These are phyloP conservation scores for Antennarius maculatus DNA, from an alignment of 2,797 vertebrate species.

Conservation along the genomic window DNA sequence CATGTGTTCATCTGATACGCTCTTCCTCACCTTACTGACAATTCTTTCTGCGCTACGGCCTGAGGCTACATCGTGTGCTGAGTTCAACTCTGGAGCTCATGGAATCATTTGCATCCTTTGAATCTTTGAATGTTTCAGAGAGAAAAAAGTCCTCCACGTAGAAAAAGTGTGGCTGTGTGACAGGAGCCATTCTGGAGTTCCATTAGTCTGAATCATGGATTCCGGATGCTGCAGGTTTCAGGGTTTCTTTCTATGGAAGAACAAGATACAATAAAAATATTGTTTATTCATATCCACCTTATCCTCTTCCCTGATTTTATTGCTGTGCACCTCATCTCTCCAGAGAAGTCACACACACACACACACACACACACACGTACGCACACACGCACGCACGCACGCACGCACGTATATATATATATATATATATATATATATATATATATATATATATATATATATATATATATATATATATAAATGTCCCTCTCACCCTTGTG, in stretches of 20 bases:
- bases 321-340: no score
- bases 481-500: no score
- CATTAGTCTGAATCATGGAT: background rate
- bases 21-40: conserved; percentile 73
- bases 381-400: no score
- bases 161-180: conserved; percentile 25
- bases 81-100: conserved; percentile 2
- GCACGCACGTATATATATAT: no score
- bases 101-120: conserved; percentile 3
- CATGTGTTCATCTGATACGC: conserved; percentile 82
- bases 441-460: no score
- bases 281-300: no score
- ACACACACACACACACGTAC: no score
- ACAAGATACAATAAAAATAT: no score
- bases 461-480: no score
- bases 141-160: background rate
- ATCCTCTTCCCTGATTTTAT: no score
- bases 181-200: background rate
- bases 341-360: no score
- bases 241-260: background rate
- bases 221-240: background rate
- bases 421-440: no score
- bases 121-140: conserved; percentile 1
- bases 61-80: conserved; percentile 35
- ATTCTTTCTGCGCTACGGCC: conserved; percentile 52